Conservation (phyloP, 2,888 invertebrate genomes). For the Ochropleura plecta region DNA sequence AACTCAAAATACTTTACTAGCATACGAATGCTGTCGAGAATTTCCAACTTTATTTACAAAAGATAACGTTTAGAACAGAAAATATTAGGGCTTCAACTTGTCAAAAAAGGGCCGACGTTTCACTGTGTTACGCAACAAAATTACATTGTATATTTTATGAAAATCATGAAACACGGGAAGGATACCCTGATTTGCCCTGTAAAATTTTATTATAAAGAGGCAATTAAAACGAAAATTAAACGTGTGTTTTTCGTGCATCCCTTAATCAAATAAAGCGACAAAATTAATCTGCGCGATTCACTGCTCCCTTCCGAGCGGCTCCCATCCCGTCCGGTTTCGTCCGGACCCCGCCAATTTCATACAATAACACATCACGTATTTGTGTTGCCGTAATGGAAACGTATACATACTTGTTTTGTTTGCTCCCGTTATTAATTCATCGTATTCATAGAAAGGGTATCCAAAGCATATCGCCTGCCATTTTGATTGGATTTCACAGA, state of each 20-base stretch:
- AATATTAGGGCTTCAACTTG: background rate
- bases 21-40: constrained; percentile 33
- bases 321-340: constrained; percentile 73
- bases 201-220: constrained; percentile 60
- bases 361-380: constrained; percentile 83
- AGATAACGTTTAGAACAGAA: constrained; percentile 5
- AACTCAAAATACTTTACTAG: constrained; percentile 13
- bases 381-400: constrained; percentile 78
- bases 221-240: constrained; percentile 65
- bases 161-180: constrained; percentile 21
- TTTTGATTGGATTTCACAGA: constrained; percentile 84
- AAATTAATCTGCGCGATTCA: constrained; percentile 78
- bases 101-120: constrained; percentile 1
- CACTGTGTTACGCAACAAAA: constrained; percentile 16
- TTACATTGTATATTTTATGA: constrained; percentile 38
- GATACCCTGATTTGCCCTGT: constrained; percentile 45
- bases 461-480: constrained; percentile 75
- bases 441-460: constrained; percentile 77
- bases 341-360: constrained; percentile 81
- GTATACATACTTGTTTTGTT: constrained; percentile 77
- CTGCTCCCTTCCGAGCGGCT: constrained; percentile 71
- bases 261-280: constrained; percentile 76
- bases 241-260: constrained; percentile 63
- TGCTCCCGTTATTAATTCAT: constrained; percentile 82
- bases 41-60: constrained; percentile 1